Evolutionary conservation across 2,888 invertebrate genomes (phyloP).

Genomic region (Caenorhabditis japonica): DNA sequence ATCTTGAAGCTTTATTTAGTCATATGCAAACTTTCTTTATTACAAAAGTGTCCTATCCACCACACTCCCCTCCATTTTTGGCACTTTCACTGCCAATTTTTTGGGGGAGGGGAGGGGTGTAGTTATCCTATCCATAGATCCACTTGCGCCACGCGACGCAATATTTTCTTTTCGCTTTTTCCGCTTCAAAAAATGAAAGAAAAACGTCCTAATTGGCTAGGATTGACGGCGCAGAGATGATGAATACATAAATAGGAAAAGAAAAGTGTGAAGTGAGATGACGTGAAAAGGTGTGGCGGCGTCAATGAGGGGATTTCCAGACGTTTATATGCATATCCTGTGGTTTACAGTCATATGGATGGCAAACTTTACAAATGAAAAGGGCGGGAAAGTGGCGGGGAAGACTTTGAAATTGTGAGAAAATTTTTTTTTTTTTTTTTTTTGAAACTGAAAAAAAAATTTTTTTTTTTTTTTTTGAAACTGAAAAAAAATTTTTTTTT

Average conservation of each 20-base stretch:
- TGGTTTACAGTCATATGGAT: too few relatives aligned
- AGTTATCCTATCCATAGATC: constrained; percentile 41
- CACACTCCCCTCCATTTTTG: constrained; percentile 23
- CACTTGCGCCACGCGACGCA: constrained; percentile 33
- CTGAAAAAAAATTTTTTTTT: constrained; percentile 1
- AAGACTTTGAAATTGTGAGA: background rate
- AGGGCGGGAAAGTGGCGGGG: background rate
- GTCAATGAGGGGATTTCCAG: too few relatives aligned
- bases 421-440: too few relatives aligned
- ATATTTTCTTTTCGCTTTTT: constrained; percentile 8
- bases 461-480: too few relatives aligned
- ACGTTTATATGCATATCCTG: too few relatives aligned
- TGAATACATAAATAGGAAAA: too few relatives aligned
- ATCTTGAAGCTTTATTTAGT: too few relatives aligned
- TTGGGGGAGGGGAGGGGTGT: constrained; percentile 21
- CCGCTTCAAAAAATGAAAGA: constrained; percentile 2
- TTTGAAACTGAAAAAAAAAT: background rate
- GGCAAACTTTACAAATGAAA: background rate
- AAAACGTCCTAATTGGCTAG: constrained; percentile 5
- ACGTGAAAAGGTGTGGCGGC: too few relatives aligned
- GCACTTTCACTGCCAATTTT: constrained; percentile 33
- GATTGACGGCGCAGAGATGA: background rate
- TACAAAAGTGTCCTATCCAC: too few relatives aligned
- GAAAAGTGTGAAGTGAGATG: too few relatives aligned
- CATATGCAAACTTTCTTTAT: too few relatives aligned